Evolutionary conservation across 2,113 vertebrate genomes (phyloP).

Genomic region (Microcebus murinus): DNA sequence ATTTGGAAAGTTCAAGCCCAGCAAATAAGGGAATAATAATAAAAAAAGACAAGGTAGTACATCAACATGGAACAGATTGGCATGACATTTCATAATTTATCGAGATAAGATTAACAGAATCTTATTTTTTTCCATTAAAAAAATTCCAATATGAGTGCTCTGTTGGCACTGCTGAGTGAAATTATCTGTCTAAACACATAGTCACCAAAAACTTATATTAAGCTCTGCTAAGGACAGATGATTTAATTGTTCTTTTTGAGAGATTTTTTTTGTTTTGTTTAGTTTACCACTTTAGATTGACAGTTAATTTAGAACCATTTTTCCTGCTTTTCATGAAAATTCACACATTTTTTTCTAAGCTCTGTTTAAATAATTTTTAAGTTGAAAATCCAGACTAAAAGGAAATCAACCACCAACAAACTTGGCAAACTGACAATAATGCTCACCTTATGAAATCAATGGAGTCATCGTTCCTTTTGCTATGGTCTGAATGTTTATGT

Average conservation of each 20-base stretch:
- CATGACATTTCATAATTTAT: constrained; percentile 38
- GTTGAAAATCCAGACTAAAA: background rate
- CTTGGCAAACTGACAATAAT: background rate
- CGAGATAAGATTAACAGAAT: constrained; percentile 5
- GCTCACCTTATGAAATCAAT: background rate
- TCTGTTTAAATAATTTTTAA: background rate
- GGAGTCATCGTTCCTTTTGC: background rate
- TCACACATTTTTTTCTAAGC: background rate
- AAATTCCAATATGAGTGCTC: background rate
- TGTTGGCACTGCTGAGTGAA: background rate
- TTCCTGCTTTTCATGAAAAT: background rate
- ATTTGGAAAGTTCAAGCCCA: constrained; percentile 23
- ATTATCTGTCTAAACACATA: background rate
- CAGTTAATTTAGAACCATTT: background rate
- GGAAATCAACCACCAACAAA: background rate
- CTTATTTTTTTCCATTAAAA: constrained; percentile 38
- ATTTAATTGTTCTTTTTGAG: background rate
- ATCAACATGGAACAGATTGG: background rate
- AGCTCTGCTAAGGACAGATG: background rate
- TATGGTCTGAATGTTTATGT: background rate
- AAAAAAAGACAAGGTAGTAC: background rate
- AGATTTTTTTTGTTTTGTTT: background rate
- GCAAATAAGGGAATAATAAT: background rate
- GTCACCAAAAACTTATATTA: background rate
- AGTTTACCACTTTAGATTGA: background rate